These are phyloP conservation scores for Spodoptera litura DNA, from an alignment of 1,140 invertebrate genomes.

Conservation along the genomic window DNA sequence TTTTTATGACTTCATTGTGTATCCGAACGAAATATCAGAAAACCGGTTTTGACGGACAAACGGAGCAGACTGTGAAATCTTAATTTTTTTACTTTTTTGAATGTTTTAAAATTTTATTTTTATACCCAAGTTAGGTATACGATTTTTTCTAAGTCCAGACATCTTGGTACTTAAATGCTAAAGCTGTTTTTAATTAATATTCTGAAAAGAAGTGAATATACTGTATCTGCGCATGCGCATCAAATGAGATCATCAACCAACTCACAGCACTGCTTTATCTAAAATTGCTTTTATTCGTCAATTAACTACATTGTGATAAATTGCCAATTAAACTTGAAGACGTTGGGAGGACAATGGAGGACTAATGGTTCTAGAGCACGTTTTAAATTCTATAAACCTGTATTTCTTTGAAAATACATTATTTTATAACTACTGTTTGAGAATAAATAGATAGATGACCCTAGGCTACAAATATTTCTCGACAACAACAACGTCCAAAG, in stretches of 20 bases:
- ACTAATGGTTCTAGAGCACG: background rate
- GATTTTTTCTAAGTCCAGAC: background rate
- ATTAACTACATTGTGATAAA: constrained; percentile 22
- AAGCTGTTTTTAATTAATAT: constrained; percentile 15
- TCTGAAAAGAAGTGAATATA: background rate
- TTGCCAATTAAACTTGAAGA: constrained; percentile 18
- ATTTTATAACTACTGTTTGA: too few relatives aligned
- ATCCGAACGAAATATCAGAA: constrained; percentile 16
- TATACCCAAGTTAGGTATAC: background rate
- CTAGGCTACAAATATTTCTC: too few relatives aligned
- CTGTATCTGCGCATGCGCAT: background rate
- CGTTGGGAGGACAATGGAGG: background rate
- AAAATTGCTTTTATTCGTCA: constrained; percentile 26
- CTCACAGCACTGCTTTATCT: constrained; percentile 23
- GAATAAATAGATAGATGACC: too few relatives aligned
- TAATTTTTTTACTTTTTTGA: constrained; percentile 24
- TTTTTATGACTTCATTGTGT: constrained; percentile 45
- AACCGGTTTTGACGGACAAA: constrained; percentile 23
- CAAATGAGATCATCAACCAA: constrained; percentile 16
- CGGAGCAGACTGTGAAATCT: constrained; percentile 4
- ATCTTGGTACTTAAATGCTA: constrained; percentile 19
- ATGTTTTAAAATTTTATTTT: constrained; percentile 1
- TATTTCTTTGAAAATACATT: too few relatives aligned
- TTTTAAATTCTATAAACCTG: too few relatives aligned
- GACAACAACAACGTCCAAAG: background rate